Base-by-base conservation (phyloP, 2,888 invertebrate species). In the Diadegma fenestrale region DNA sequence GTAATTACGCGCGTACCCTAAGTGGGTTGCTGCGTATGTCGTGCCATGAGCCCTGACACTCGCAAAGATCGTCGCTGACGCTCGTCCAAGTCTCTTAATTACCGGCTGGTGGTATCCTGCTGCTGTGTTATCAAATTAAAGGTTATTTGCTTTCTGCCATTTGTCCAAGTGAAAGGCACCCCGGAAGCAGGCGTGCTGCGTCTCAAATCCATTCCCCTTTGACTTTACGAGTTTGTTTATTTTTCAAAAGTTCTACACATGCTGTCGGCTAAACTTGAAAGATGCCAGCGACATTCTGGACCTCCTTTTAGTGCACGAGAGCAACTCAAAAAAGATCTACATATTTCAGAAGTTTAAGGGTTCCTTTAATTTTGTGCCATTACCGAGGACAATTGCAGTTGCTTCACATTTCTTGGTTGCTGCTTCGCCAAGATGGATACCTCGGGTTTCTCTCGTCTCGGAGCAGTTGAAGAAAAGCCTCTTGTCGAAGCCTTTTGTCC, bases 401-500 rank as follows among this genome's bases (percentile, higher is more conserved):
- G 58, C 58, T 58, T 58, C 26, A 26, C 14, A 14, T 58, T 48
- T 6, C 64, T 68, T 26, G 2, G 43, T 26, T 45, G 43, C 22
- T 64, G 37, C 37, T n/a, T 26, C 26, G 5, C 26, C 58, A 58
- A 58, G 58, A 58, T 26, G 58, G 12, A 58, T 58, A 26, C 26
- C 58, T 26, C 6, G 26, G 14, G 26, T 26, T 58, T 58, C 58
- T 10, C 26, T 58, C 58, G 22, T 10, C 58, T 12, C 14, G 2
- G 22, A 4, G 37, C 33, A 14, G 48, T n/a, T 64, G 48, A 48
- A 61, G 72, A 45, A 72, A 58, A 58, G 22, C 37, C 72, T 22
- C 51, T 54, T 37, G 41, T 30, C 58, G 58, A 72, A 58, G 37
- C 1, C 58, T 58, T 58, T 58, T 58, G 58, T 58, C 72, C 54